Evolutionary conservation across 1,140 invertebrate genomes (phyloP), one percentile per base, ranked within the genome.

Genomic region (Pseudobourletiella spinata): DNA sequence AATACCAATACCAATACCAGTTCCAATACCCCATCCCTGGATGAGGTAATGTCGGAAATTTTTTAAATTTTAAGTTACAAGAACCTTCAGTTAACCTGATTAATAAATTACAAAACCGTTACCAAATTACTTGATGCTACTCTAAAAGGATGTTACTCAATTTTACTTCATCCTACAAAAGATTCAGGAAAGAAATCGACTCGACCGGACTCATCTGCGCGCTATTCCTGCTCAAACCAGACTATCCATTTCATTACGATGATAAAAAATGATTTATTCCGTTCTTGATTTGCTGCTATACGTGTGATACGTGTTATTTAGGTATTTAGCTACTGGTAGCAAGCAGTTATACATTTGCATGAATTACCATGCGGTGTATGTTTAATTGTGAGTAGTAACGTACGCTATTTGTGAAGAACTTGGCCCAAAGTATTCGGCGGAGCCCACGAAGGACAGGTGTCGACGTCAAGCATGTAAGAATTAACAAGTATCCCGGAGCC

Each of bases 391-490:
- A 11, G 57, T 59, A 26, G 32, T 29, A 15, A 11, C 56, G 16
- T 6, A 25, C 4, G 57, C 56, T 30, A 32, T 64, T 25, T 59
- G 46, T 26, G 26, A 54, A n/a, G 22, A 32, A 11, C 11, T 64
- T 25, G 22, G 16, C 15, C 0, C 2, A 18, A 22, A 64, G 25
- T 64, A 30, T 15, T 1, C 74, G 18, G 66, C 6, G 6, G 11
- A 50, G 63, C 66, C 71, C 39, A 69, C 59, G 63, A 51, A 61
- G 59, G 66, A 72, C 18, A 55, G 56, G 24, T 76, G 73, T 74
- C 50, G 71, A 76, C 70, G 72, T 74, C 30, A 77, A 74, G 57
- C 74, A 76, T 69, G 58, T 73, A 25, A 15, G 54, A 22, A 64
- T 71, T 50, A 58, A 57, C 22, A 43, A 57, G 42, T 71, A 71